Evolutionary conservation across 2,888 invertebrate genomes (phyloP), one percentile per base, ranked within the genome.

Genomic region (Drosophila macrospina): DNA sequence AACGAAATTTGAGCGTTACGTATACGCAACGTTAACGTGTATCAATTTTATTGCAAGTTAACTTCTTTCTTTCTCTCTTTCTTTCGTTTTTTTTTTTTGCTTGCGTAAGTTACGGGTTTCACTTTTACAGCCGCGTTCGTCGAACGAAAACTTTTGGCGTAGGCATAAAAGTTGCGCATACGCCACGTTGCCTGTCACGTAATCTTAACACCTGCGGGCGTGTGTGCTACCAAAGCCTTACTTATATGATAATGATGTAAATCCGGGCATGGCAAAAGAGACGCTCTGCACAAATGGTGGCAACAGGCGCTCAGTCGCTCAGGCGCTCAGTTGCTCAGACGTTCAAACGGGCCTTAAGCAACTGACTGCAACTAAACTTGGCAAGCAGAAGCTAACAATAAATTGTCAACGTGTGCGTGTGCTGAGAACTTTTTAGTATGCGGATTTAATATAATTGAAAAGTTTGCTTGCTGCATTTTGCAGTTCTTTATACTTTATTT

Each of bases 401-500:
- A 84, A 86, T 84, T 86, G 80, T 80, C 76, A 80, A 81, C 79
- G 83, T 78, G 81, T 81, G 88, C 74, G 80, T 74, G 81, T 80
- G 86, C 66, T 73, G 71, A 24, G 52, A 77, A 73, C 71, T 83
- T 72, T 59, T 72, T 59, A 60, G 44, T 45, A 30, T 60, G 60
- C 68, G 78, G 85, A 88, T 88, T 83, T 86, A 86, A 81, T 83
- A 73, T 86, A 86, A 85, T 87, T 85, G 88, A 77, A 83, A 88
- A 86, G 78, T 88, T 86, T 70, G 67, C 63, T 32, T 42, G 37
- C 45, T 59, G 52, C 59, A 44, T 60, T 68, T 47, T 20, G 44
- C 68, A 45, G 56, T 45, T 66, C 50, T 56, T 52, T 69, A 57
- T 37, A 28, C 44, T 26, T 30, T 7, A 28, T 28, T 28, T 28